phyloP scores from a whole-genome alignment of 2,888 invertebrate genomes.

The Teleiodes luculella region DNA sequence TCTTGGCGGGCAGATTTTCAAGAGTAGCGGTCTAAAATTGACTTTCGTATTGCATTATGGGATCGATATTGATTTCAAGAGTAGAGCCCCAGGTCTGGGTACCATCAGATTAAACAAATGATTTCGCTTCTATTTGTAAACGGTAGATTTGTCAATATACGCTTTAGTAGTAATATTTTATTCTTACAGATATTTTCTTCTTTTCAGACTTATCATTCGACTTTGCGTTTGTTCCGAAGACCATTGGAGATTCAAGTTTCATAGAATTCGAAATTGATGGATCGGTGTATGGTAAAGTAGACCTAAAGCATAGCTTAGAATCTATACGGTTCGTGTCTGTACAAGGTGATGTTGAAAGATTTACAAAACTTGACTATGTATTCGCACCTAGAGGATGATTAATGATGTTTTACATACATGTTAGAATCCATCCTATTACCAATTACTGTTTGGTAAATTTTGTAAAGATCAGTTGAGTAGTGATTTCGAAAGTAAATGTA shows the following conservation, averaged over 20 bases:
- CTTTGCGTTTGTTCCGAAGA: slow-evolving; percentile 29
- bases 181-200: neutral
- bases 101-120: no score
- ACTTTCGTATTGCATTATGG: no score
- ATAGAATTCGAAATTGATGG: neutral
- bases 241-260: slow-evolving; percentile 2
- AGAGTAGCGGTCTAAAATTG: no score
- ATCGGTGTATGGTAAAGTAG: neutral
- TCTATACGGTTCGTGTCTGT: slow-evolving; percentile 47
- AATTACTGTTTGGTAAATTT: no score
- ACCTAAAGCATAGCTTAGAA: slow-evolving; percentile 38
- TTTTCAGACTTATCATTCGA: slow-evolving; percentile 39
- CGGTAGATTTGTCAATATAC: no score
- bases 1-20: no score
- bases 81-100: no score
- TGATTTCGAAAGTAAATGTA: no score
- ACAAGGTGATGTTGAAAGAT: slow-evolving; percentile 44
- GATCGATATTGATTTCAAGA: no score
- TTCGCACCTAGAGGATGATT: slow-evolving; percentile 39
- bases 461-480: no score
- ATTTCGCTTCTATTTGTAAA: neutral
- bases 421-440: neutral
- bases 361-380: slow-evolving; percentile 39
- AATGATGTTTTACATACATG: neutral
- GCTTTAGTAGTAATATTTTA: no score